These are phyloP conservation scores for Drosophila miranda DNA, from an alignment of 1,140 invertebrate genomes.

Conservation along the genomic window DNA sequence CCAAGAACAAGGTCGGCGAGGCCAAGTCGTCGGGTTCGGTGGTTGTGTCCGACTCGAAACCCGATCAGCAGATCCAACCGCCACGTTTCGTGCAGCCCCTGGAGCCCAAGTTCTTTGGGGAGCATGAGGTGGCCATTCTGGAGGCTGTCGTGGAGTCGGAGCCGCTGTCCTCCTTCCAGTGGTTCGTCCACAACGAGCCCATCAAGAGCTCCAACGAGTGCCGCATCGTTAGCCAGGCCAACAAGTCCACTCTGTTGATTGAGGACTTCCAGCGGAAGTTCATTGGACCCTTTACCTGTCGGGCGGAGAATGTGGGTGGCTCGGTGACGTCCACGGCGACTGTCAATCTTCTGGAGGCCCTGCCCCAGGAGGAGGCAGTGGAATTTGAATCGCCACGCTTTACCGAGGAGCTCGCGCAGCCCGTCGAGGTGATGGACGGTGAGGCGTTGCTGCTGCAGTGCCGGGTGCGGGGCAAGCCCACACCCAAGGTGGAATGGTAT, in stretches of 20 bases:
- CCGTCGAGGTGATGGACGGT: conserved; percentile 95
- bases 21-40: conserved; percentile 91
- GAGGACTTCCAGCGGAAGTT: conserved; percentile 89
- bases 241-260: conserved; percentile 91
- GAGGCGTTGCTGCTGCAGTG: conserved; percentile 92
- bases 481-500: conserved; percentile 91
- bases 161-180: conserved; percentile 92
- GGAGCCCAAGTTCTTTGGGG: conserved; percentile 87
- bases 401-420: conserved; percentile 86
- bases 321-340: conserved; percentile 92
- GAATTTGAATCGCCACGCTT: conserved; percentile 90
- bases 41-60: conserved; percentile 84
- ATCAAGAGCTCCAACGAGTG: conserved; percentile 85
- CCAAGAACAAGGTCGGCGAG: conserved; percentile 89
- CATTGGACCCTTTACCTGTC: conserved; percentile 91
- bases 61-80: conserved; percentile 86
- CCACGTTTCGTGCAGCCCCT: conserved; percentile 89
- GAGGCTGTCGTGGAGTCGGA: conserved; percentile 90
- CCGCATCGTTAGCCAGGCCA: conserved; percentile 89
- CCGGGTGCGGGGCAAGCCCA: conserved; percentile 90
- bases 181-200: conserved; percentile 89
- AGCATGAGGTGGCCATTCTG: conserved; percentile 90
- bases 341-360: conserved; percentile 86
- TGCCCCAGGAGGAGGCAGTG: conserved; percentile 84
- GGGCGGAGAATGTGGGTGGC: conserved; percentile 93